phyloP scores from a whole-genome alignment of 2,888 invertebrate species.

The Melieria crassipennis region DNA sequence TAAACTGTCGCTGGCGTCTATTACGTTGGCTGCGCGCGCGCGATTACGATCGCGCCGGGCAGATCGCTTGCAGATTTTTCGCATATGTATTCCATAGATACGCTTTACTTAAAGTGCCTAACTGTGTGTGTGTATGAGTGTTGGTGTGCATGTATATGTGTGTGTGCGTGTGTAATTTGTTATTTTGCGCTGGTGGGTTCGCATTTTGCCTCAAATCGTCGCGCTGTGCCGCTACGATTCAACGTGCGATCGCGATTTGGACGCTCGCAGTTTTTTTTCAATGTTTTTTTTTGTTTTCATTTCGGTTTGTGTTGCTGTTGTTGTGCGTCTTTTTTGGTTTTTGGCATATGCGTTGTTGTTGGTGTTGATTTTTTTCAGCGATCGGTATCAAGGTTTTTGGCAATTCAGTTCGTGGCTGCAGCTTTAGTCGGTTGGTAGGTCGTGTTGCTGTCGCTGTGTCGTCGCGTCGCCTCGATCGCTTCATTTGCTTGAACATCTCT shows the following conservation, averaged over 20 bases:
- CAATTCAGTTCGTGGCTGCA: conserved; percentile 59
- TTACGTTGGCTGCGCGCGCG: too few species aligned
- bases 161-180: conserved; percentile 30
- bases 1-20: too few species aligned
- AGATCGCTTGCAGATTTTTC: too few species aligned
- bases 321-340: conserved; percentile 27
- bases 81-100: too few species aligned
- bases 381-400: conserved; percentile 65
- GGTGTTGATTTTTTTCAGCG: conserved; percentile 48
- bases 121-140: conserved; percentile 26
- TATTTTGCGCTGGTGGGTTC: neutral
- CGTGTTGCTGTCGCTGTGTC: conserved; percentile 45
- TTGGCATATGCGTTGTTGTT: conserved; percentile 29
- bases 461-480: conserved; percentile 24
- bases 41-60: too few species aligned
- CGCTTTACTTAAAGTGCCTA: neutral
- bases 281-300: conserved; percentile 23
- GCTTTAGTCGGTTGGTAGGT: conserved; percentile 60
- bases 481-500: neutral
- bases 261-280: conserved; percentile 26
- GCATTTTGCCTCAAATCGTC: too few species aligned
- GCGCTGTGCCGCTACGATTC: too few species aligned
- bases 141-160: conserved; percentile 30
- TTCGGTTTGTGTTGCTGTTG: conserved; percentile 12
- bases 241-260: too few species aligned